Percentiles rank a stretch among this genome's conserved stretches.
phyloP scores from a whole-genome alignment of 1,140 invertebrate species.

The Neodiprion virginianus region DNA sequence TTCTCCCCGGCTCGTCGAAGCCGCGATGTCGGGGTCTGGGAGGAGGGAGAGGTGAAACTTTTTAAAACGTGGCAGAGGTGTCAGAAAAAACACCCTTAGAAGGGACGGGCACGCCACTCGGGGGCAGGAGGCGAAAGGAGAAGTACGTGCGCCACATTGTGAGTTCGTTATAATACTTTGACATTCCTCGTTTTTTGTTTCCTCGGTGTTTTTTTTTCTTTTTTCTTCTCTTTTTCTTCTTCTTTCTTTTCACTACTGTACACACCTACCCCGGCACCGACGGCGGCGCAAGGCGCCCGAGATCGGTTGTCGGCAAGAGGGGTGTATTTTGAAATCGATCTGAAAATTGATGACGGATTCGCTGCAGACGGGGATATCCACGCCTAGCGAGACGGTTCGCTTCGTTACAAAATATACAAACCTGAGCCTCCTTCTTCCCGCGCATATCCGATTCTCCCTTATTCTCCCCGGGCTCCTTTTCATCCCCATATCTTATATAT shows the following conservation, averaged over 20 bases:
- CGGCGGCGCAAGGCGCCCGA: not conserved
- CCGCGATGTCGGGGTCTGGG: not conserved
- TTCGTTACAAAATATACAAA: not conserved
- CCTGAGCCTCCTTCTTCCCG: not conserved
- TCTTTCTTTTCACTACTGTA: not conserved
- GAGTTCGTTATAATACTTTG: slow-evolving; percentile 13
- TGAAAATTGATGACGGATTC: not conserved
- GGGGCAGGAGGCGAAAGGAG: not conserved
- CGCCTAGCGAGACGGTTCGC: not conserved
- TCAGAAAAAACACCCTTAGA: slow-evolving; percentile 10
- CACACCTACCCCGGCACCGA: not conserved
- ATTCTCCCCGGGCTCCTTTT: not conserved
- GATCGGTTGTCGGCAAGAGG: not conserved
- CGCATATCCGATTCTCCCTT: too few relatives aligned
- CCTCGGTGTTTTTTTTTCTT: not conserved
- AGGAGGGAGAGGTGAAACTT: slow-evolving; percentile 6
- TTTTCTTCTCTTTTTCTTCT: too few relatives aligned
- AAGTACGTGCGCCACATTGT: slow-evolving; percentile 16
- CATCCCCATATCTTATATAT: not conserved
- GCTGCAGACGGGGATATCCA: too few relatives aligned
- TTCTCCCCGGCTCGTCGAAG: not conserved
- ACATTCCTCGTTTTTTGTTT: not conserved
- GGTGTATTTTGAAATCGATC: not conserved
- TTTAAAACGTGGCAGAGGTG: slow-evolving; percentile 13
- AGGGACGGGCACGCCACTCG: not conserved